These are phyloP conservation scores for Chromis chromis DNA, from an alignment of 2,797 vertebrate genomes.

Conservation along the genomic window DNA sequence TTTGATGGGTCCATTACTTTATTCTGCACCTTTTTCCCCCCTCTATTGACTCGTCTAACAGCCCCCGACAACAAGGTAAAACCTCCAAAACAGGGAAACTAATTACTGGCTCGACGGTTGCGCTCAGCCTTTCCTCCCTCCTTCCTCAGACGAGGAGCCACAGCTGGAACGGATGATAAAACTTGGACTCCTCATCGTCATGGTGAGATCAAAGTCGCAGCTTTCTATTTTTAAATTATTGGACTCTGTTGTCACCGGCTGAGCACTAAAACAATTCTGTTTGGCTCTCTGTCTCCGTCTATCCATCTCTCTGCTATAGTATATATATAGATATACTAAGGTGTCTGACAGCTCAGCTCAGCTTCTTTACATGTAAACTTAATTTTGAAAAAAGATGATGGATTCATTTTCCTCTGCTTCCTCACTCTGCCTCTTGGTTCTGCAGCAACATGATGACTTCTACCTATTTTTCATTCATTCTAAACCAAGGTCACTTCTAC, in stretches of 20 bases:
- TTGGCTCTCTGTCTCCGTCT: background rate
- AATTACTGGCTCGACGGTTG: conserved; percentile 53
- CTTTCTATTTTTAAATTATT: conserved; percentile 68
- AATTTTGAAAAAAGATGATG: background rate
- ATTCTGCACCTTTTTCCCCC: conserved; percentile 19
- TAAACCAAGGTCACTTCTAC: conserved; percentile 55
- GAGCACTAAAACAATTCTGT: conserved; percentile 20
- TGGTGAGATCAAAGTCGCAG: conserved; percentile 65
- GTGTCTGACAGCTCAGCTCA: background rate
- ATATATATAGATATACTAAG: background rate
- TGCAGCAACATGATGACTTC: too few species aligned
- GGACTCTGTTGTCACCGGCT: conserved; percentile 44
- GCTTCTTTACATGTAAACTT: background rate
- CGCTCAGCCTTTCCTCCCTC: background rate
- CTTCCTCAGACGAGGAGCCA: conserved; percentile 44
- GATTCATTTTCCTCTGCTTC: too few species aligned
- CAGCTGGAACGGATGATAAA: conserved; percentile 70
- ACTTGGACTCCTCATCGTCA: conserved; percentile 61
- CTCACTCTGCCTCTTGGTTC: too few species aligned
- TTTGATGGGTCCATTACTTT: conserved; percentile 48
- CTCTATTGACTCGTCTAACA: conserved; percentile 45
- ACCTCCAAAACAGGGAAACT: conserved; percentile 49
- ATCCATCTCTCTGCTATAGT: background rate
- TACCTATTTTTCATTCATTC: conserved; percentile 8
- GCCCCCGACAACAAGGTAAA: conserved; percentile 45